These are phyloP conservation scores for Malacoctenus gilli DNA, from an alignment of 2,797 vertebrate genomes.

Conservation along the genomic window DNA sequence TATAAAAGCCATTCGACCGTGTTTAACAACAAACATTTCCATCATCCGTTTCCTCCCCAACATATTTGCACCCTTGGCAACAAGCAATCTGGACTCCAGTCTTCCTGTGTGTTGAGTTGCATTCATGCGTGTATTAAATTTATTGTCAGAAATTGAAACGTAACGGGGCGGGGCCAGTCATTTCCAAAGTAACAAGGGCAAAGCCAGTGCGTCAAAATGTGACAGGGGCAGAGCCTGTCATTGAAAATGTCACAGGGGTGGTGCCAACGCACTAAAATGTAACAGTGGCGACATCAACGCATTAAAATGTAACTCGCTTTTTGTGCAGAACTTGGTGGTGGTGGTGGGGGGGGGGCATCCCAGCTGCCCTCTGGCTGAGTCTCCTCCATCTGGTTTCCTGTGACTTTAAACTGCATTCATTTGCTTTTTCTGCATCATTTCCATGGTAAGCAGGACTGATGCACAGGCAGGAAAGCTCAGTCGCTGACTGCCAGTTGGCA, in stretches of 20 bases:
- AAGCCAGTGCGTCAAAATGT: no score
- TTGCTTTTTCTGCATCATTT: slow-evolving; percentile 54
- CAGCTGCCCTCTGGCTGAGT: slow-evolving; percentile 20
- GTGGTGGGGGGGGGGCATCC: slow-evolving; percentile 8
- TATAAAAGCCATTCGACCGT: not conserved
- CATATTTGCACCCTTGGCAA: not conserved
- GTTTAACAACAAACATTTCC: not conserved
- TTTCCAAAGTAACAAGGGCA: no score
- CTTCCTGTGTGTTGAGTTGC: not conserved
- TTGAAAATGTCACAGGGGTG: no score
- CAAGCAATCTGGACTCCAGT: not conserved
- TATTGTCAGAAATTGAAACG: no score
- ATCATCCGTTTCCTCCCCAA: not conserved
- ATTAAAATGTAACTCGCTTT: no score
- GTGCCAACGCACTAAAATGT: no score
- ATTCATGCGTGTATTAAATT: not conserved
- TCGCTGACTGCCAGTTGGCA: not conserved
- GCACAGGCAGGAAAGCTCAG: slow-evolving; percentile 16
- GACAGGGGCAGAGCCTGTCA: no score
- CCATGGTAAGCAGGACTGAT: slow-evolving; percentile 26
- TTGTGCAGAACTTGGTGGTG: no score
- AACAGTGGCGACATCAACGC: no score
- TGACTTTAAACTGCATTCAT: slow-evolving; percentile 34
- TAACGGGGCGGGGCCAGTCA: no score
- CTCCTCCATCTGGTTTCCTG: slow-evolving; percentile 51